Evolutionary conservation across 2,888 invertebrate genomes (phyloP), one percentile per base, ranked within the genome.

Genomic region (Eremobia ochroleuca): DNA sequence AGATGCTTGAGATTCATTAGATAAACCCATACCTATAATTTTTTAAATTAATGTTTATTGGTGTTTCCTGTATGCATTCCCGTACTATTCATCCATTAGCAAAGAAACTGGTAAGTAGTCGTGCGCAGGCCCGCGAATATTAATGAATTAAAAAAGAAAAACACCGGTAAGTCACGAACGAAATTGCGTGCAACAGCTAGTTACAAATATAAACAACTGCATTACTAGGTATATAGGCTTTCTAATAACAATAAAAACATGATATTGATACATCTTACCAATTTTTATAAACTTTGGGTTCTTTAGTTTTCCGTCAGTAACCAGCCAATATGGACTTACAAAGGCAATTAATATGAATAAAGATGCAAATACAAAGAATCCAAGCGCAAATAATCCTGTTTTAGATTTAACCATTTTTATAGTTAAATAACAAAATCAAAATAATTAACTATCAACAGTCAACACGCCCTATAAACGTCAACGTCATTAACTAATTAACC

Each of bases 311-410:
- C 98, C 98, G 95, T 98, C 98, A 28, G 98, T 98, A 82, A 98
- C 98, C 72, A 99, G 95, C 99, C 99, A 99, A 93, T 98, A 98
- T 0, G 99, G 98, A 71, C 99, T 98, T 49, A 98, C 98, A 96
- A 99, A 99, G 9, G 99, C 98, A 82, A 99, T 97, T 70, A 99
- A 94, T 84, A 98, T 97, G 86, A 98, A 98, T 65, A 98, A 85
- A 88, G 98, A 98, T 5, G 98, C 98, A 34, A 98, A 90, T 31
- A 96, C 95, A 80, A 98, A 98, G 88, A 98, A 97, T 66, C 97
- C 97, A 59, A 98, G 96, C 25, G 98, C 98, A 93, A 97, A 97
- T 85, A 97, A 92, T 40, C 98, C 98, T 64, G 97, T 98, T 94
- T 97, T 97, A 70, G 98, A 97, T 96, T 98, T 98, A 88, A 93